Percentiles rank a stretch among this genome's conserved stretches.
phyloP scores from a whole-genome alignment of 2,797 vertebrate species.

The Microhierax caerulescens region DNA sequence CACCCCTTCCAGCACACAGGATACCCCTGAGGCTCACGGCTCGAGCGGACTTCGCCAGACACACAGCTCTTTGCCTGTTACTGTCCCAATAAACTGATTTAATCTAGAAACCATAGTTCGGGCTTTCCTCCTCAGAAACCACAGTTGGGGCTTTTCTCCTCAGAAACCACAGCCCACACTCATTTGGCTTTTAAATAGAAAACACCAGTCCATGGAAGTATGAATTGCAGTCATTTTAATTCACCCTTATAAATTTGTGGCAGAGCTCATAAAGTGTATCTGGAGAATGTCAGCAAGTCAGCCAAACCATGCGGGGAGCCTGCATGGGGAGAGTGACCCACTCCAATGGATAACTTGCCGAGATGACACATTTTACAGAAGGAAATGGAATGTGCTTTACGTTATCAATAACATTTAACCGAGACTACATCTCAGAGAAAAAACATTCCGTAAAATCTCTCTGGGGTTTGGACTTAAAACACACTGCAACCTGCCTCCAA shows the following conservation, averaged over 20 bases:
- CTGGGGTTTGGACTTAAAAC: not conserved
- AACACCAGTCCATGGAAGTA: not conserved
- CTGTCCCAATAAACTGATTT: not conserved
- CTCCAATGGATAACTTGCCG: not conserved
- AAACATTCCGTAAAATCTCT: not conserved
- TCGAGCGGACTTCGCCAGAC: fast-evolving
- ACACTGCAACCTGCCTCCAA: not conserved
- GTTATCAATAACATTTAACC: not conserved
- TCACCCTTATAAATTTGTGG: conserved; percentile 9
- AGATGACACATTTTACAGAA: not conserved
- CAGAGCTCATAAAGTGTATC: not conserved
- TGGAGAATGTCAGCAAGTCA: conserved; percentile 32
- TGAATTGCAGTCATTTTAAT: conserved; percentile 22
- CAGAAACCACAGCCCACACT: conserved; percentile 3
- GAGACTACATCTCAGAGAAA: not conserved
- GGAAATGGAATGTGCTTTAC: not conserved
- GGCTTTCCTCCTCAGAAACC: not conserved
- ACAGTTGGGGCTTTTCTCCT: not conserved
- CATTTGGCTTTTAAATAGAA: not conserved
- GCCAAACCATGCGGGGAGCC: not conserved
- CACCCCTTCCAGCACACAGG: not conserved
- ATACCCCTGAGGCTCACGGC: fast-evolving
- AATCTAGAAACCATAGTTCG: not conserved
- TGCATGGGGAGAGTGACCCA: not conserved
- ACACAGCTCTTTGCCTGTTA: fast-evolving